Percentiles rank a stretch among this genome's conserved stretches.
These are phyloP conservation scores for Seriola aureovittata DNA, from an alignment of 2,113 vertebrate genomes.

Conservation along the genomic window DNA sequence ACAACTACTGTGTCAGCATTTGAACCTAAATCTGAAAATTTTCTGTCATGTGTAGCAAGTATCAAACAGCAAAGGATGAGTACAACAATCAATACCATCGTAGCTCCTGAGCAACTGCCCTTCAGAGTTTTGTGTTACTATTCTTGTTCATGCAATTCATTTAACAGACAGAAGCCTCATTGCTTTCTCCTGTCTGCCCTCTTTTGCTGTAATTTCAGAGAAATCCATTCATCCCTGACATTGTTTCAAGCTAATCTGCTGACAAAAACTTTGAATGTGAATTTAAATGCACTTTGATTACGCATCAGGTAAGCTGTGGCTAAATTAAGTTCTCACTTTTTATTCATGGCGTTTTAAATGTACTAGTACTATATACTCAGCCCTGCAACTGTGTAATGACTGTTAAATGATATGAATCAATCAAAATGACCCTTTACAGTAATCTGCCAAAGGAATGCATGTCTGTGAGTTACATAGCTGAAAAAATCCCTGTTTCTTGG, in stretches of 20 bases:
- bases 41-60: not conserved
- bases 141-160: not conserved
- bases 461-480: not conserved
- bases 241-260: slow-evolving; percentile 11
- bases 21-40: not conserved
- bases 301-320: not conserved
- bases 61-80: not conserved
- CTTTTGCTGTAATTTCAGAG: not conserved
- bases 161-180: not conserved
- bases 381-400: not conserved
- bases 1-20: not conserved
- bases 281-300: not conserved
- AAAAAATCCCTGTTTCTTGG: not conserved
- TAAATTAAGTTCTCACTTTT: not conserved
- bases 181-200: not conserved
- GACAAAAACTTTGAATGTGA: not conserved
- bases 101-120: not conserved
- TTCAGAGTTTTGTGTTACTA: not conserved
- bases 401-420: not conserved
- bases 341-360: not conserved
- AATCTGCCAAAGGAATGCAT: slow-evolving; percentile 18
- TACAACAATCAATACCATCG: not conserved
- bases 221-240: slow-evolving; percentile 21
- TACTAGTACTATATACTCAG: not conserved
- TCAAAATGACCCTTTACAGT: not conserved